Conservation (phyloP, 2,113 vertebrate genomes). For the Drymodes brunneopygia region DNA sequence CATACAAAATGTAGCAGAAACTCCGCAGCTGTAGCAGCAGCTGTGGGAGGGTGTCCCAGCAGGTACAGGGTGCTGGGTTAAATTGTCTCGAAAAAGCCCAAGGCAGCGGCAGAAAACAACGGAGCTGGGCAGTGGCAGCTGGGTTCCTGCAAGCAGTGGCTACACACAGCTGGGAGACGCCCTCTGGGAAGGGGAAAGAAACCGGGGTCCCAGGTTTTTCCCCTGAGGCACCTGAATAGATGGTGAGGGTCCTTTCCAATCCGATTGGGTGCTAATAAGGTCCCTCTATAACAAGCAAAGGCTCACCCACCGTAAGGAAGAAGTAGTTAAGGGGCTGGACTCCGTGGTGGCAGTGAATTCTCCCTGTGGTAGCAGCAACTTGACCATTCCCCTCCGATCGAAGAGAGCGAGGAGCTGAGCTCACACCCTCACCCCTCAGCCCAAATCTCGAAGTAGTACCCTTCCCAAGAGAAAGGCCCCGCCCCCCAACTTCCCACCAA, state of each 20-base stretch:
- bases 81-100: background rate
- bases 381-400: rapidly evolving
- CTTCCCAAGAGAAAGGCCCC: background rate
- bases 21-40: background rate
- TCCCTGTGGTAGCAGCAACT: background rate
- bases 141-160: background rate
- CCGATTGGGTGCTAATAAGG: background rate
- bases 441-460: background rate
- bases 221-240: background rate
- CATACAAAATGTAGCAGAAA: background rate
- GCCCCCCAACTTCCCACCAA: no score
- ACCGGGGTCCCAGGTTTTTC: background rate
- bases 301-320: background rate
- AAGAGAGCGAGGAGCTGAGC: background rate
- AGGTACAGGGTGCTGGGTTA: no score
- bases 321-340: background rate
- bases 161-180: rapidly evolving
- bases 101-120: background rate
- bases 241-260: background rate
- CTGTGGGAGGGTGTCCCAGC: background rate
- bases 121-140: rapidly evolving
- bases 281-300: background rate
- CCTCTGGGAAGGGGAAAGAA: background rate
- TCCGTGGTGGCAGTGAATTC: background rate
- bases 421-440: background rate